Conservation (phyloP, 2,113 vertebrate species). For the Cyrtonyx montezumae region DNA sequence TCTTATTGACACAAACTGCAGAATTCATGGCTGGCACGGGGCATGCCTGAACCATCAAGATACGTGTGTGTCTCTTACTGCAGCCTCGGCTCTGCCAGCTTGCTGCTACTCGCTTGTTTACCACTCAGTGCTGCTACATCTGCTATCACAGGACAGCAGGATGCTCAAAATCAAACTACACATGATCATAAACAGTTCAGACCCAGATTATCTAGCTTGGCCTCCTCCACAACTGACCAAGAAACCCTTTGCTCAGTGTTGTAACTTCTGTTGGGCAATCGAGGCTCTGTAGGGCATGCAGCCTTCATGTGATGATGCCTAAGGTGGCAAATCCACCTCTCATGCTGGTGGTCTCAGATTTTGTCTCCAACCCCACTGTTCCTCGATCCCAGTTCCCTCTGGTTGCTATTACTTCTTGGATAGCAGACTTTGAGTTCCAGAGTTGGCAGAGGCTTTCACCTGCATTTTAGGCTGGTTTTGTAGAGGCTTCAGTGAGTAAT, state of each 20-base stretch:
- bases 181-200: neutral
- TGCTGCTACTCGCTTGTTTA: neutral
- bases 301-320: neutral
- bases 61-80: neutral
- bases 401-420: neutral
- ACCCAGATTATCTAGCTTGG: neutral
- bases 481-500: neutral
- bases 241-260: neutral
- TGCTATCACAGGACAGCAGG: neutral
- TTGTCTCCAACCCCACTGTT: neutral
- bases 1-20: neutral
- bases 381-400: neutral
- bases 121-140: neutral
- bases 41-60: neutral
- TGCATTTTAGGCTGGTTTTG: neutral
- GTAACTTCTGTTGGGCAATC: neutral
- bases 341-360: neutral
- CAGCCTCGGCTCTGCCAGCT: neutral
- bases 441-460: neutral
- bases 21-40: neutral
- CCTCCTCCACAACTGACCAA: neutral
- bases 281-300: neutral
- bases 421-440: slow-evolving; percentile 10
- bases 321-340: neutral
- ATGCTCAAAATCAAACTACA: neutral